Evolutionary conservation across 2,888 invertebrate species (phyloP), one percentile per base, ranked within the genome.

Genomic region (Limnephilus rhombicus): DNA sequence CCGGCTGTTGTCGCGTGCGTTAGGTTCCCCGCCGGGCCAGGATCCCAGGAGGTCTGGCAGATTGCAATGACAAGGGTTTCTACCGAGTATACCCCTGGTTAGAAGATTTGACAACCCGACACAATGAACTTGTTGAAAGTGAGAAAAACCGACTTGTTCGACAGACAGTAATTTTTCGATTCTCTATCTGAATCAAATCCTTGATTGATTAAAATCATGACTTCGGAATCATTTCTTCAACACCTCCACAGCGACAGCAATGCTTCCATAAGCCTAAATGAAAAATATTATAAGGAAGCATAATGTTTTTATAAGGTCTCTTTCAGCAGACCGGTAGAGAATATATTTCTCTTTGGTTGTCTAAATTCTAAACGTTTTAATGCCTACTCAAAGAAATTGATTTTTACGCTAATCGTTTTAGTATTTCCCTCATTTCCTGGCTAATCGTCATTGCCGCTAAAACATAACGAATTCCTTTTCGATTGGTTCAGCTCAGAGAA

Each of bases 401-500:
- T 68, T 68, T 68, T 24, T 7, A 68, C 68, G 68, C 68, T 68
- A 24, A 68, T n/a, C 9, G 68, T n/a, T 68, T 68, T 24, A 9
- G 68, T 68, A n/a, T 68, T 68, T 68, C 24, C n/a, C 9, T n/a
- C 18, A 68, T 68, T 68, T 68, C 68, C 68, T 68, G 24, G 7
- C 68, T 68, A 24, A 24, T 68, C 24, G 68, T 68, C 68, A 68
- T 68, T 68, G 68, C 68, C 68, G 24, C 68, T 9, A 68, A 1
- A 68, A n/a, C 68, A 68, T 9, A 68, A n/a, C 68, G 68, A 68
- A 68, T 68, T 68, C 68, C 68, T n/a, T 68, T 68, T n/a, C 68
- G n/a, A n/a, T 53, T 86, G 83, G 45, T 41, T 86, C n/a, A n/a
- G 45, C 80, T 34, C 34, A 80, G 37, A 89, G 34, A 68, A 80